Base-by-base conservation (phyloP, 2,797 vertebrate genomes). In the Carapus acus region DNA sequence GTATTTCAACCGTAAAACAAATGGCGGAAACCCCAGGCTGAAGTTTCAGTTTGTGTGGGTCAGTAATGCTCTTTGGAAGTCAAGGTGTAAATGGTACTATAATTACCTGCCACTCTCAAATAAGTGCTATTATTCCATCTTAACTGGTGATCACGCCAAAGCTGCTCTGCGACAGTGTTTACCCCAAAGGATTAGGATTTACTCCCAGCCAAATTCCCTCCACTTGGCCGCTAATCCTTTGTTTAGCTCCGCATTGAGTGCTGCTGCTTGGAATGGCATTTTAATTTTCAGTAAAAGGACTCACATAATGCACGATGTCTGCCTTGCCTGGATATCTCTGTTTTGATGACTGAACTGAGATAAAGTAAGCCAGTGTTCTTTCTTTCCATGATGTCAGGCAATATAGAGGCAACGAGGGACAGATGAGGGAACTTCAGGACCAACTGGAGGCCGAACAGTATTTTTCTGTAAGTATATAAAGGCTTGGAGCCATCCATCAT, bases 371-470 rank as follows among this genome's bases (percentile, higher is more conserved):
- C 39, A 8, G 40, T 23, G n/a, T 13, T 14, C 8, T 45, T 49
- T 66, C 15, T 22, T n/a, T 42, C 38, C 12, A 22, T 68, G 33
- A 69, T 54, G 11, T 44, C 68, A 90, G 95, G 80, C 95, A 99
- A 50, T 99, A 99, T 79, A 89, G 96, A 87, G 96, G 95, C 82
- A 99, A 98, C 65, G 96, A 99, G 85, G 96, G 96, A 74, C 96
- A 98, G 85, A 99, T 99, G 96, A 90, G 94, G 76, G 96, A 99
- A 82, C 91, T 99, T 71, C 95, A 99, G 85, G 96, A 99, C 86
- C 96, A 99, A 62, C 92, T 99, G 65, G 96, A 99, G 83, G 95
- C 96, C 18, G 96, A 99, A 81, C 96, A 99, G 67, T 99, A 98
- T 88, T 99, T 99, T 85, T 99, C 96, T 76, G 96, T 98, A 87